phyloP scores from a whole-genome alignment of 2,888 invertebrate species.

The Zele albiditarsus region DNA sequence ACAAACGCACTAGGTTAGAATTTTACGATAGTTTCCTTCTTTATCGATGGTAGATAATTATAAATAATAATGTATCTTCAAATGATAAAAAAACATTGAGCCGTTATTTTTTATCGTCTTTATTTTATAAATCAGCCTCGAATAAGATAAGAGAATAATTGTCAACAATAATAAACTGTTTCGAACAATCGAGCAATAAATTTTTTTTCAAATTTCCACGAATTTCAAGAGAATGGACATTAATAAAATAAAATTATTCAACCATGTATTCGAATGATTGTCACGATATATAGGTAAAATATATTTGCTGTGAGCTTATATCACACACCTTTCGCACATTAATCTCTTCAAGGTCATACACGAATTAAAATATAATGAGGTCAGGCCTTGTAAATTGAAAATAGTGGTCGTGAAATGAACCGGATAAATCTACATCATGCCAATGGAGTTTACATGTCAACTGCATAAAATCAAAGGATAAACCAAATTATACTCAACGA shows the following conservation, averaged over 20 bases:
- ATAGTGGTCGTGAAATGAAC: background rate
- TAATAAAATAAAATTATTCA: background rate
- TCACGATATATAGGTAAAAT: too few species aligned
- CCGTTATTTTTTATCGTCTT: too few species aligned
- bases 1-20: background rate
- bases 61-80: background rate
- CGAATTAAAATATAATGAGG: background rate
- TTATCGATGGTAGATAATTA: background rate
- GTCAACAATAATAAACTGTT: too few species aligned
- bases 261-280: too few species aligned
- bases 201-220: too few species aligned
- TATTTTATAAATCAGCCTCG: too few species aligned
- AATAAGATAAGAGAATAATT: too few species aligned
- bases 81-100: background rate
- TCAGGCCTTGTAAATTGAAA: conserved; percentile 4
- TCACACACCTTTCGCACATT: background rate
- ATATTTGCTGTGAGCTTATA: too few species aligned
- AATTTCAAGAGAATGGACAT: too few species aligned
- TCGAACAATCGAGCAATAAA: too few species aligned
- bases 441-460: background rate
- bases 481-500: background rate
- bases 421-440: conserved; percentile 3
- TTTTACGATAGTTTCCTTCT: background rate
- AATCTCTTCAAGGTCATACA: background rate
- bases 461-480: background rate